phyloP scores from a whole-genome alignment of 1,140 invertebrate genomes.

The Caenorhabditis remanei region DNA sequence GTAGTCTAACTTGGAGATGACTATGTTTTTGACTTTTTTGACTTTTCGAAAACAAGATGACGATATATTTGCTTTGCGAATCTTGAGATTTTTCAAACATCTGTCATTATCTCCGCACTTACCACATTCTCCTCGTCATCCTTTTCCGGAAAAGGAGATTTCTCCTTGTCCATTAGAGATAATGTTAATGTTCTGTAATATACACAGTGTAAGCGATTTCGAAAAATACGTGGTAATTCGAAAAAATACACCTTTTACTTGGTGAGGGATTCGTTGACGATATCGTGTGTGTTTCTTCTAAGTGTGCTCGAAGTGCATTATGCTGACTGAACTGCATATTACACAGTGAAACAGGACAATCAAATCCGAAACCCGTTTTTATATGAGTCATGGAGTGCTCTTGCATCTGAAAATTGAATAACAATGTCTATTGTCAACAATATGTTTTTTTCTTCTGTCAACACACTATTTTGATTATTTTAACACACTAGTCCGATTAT shows the following conservation, averaged over 20 bases:
- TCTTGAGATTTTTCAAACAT: too few relatives aligned
- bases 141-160: slow-evolving; percentile 12
- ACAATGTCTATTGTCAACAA: slow-evolving; percentile 78
- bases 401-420: slow-evolving; percentile 92
- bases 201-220: too few relatives aligned
- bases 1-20: too few relatives aligned
- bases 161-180: not conserved
- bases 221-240: too few relatives aligned
- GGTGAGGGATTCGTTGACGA: slow-evolving; percentile 82
- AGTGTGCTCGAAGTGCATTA: slow-evolving; percentile 80
- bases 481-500: too few relatives aligned
- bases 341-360: slow-evolving; percentile 74
- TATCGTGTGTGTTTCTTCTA: slow-evolving; percentile 89
- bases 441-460: not conserved
- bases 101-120: not conserved
- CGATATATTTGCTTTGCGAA: not conserved
- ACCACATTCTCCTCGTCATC: slow-evolving; percentile 38
- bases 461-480: too few relatives aligned
- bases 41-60: not conserved
- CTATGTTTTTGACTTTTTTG: not conserved
- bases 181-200: too few relatives aligned
- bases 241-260: slow-evolving; percentile 73
- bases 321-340: slow-evolving; percentile 73
- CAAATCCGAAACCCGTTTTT: slow-evolving; percentile 77
- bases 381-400: slow-evolving; percentile 81